Evolutionary conservation across 2,888 invertebrate genomes (phyloP), one percentile per base, ranked within the genome.

Genomic region (Alentia gelatinosa): DNA sequence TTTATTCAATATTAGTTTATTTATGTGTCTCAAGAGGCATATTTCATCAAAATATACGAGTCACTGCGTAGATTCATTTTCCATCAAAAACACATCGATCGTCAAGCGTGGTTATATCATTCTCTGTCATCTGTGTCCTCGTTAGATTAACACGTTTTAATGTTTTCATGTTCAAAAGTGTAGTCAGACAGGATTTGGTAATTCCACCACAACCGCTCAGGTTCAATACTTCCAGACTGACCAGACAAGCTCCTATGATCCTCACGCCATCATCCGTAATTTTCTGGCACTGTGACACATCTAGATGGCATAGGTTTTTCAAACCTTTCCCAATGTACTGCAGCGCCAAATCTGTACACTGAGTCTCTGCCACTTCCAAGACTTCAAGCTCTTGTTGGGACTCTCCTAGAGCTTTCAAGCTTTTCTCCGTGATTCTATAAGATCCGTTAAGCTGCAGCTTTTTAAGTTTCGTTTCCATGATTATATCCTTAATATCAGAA

Each of bases 211-310:
- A 93, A 3, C 90, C 33, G 26, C 92, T 79, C n/a, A 94, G 74
- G 89, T 93, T 91, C 3, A 94, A 91, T 26, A 90, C 39, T 47
- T 93, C 68, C 26, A 95, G 92, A 12, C 91, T 90, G 7, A 90
- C 74, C 26, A 94, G 90, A n/a, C 94, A 93, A 19, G 89, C 86
- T 26, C 91, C 92, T 9, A 95, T 35, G 5, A 79, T 91, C 7
- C 86, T 92, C 26, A 95, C 86, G 26, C 93, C 92, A 7, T 91
- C 92, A 89, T 93, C 92, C 7, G 92, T 92, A 12, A 94, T 50
- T 1, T 68, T n/a, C 12, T 74, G 68, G 89, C 94, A 94, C 9
- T 90, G 37, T 0, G 92, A 90, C 3, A 94, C 74, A 86, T 91
- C 92, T 5, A 95, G 92, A 7, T 91, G 90, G n/a, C 89, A 56